Evolutionary conservation across 2,888 invertebrate genomes (phyloP).

Genomic region (Zygothrica quintamaculata): DNA sequence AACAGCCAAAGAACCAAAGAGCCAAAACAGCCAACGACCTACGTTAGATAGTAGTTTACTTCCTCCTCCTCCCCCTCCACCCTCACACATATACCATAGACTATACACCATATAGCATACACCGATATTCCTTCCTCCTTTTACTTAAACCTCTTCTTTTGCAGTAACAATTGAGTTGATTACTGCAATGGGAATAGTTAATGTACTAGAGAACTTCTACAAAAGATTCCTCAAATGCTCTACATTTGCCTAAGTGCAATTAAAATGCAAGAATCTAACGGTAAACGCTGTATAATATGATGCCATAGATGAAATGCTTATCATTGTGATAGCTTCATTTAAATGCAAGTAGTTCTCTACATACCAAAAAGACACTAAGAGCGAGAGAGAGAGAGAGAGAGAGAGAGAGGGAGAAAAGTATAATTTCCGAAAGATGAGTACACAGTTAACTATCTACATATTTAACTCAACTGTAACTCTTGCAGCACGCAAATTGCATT

Average conservation of each 20-base stretch:
- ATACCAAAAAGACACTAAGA: neutral
- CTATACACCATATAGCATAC: no score
- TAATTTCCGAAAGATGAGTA: no score
- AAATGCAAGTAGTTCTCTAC: neutral
- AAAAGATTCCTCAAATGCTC: slow-evolving; percentile 58
- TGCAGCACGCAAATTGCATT: no score
- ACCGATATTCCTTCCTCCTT: slow-evolving; percentile 5
- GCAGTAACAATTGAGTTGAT: slow-evolving; percentile 51
- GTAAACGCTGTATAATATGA: slow-evolving; percentile 32
- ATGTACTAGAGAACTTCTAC: slow-evolving; percentile 6
- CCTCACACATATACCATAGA: no score
- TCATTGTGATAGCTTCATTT: slow-evolving; percentile 25
- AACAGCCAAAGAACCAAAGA: slow-evolving; percentile 9
- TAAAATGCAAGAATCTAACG: slow-evolving; percentile 63
- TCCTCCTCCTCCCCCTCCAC: neutral
- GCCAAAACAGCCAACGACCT: slow-evolving; percentile 48
- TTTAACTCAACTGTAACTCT: no score
- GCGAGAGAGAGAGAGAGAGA: no score
- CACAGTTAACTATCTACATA: no score
- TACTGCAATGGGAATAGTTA: slow-evolving; percentile 24
- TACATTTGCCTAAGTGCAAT: slow-evolving; percentile 67
- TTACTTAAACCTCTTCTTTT: no score
- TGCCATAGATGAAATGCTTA: slow-evolving; percentile 43
- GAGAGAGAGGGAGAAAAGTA: no score
- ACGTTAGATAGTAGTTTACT: slow-evolving; percentile 38